Evolutionary conservation across 2,888 invertebrate species (phyloP).

Genomic region (Cephus runcator): DNA sequence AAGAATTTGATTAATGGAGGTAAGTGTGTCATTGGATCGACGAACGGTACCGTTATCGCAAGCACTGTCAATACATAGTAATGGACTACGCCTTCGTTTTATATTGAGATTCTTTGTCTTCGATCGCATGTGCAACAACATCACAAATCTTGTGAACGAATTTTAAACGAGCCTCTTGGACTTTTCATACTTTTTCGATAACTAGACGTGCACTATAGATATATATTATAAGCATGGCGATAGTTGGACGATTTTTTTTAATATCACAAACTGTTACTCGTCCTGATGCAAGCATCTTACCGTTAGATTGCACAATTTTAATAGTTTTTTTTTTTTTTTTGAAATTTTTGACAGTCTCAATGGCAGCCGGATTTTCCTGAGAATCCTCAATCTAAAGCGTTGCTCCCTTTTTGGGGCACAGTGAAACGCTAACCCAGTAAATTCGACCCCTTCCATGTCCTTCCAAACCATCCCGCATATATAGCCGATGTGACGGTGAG

Average conservation of each 20-base stretch:
- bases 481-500: slow-evolving; percentile 37
- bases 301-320: background rate
- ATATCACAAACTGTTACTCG: too few species aligned
- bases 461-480: slow-evolving; percentile 34
- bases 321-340: background rate
- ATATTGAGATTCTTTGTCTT: background rate
- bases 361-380: background rate
- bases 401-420: background rate
- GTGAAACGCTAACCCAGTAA: slow-evolving; percentile 53
- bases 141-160: background rate
- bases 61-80: slow-evolving; percentile 46
- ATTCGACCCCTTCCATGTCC: slow-evolving; percentile 35
- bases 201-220: background rate
- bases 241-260: too few species aligned
- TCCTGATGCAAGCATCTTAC: background rate
- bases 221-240: background rate
- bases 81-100: slow-evolving; percentile 39
- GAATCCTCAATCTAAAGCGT: background rate
- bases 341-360: background rate
- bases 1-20: slow-evolving; percentile 24
- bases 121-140: background rate
- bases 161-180: background rate
- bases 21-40: slow-evolving; percentile 56
- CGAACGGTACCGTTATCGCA: slow-evolving; percentile 51
- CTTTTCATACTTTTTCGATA: background rate